A percentile compares a stretch with the other conserved stretches of the same genome.
These are phyloP conservation scores for Neogobius melanostomus DNA, from an alignment of 2,113 vertebrate species.

Conservation along the genomic window DNA sequence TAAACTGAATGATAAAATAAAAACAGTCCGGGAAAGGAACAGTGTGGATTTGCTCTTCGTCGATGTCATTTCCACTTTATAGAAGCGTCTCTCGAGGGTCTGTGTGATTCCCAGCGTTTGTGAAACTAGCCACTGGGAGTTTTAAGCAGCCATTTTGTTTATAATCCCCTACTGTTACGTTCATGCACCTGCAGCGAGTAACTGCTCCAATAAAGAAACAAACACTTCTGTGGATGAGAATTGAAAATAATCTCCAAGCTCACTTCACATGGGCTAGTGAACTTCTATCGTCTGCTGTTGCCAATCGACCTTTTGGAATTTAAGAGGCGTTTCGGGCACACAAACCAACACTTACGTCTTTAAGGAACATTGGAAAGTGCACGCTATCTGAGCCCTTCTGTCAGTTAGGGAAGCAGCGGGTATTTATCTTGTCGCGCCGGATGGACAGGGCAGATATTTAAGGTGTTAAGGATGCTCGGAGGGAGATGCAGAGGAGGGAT, in stretches of 20 bases:
- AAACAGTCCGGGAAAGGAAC: too few relatives aligned
- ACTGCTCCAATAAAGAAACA: conserved; percentile 28
- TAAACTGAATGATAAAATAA: too few relatives aligned
- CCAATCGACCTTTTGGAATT: conserved; percentile 24
- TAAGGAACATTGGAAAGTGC: conserved; percentile 36
- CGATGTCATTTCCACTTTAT: background rate
- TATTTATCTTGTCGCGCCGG: conserved; percentile 62
- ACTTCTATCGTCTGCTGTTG: conserved; percentile 2
- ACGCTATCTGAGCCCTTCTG: conserved; percentile 37
- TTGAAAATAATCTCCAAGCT: conserved; percentile 30
- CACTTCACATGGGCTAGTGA: conserved; percentile 22
- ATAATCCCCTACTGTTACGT: conserved; percentile 12
- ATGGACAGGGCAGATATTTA: conserved; percentile 58
- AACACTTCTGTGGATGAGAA: conserved; percentile 24
- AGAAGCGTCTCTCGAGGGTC: background rate
- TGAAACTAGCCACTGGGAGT: background rate
- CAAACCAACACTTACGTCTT: conserved; percentile 51
- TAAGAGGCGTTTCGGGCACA: conserved; percentile 27
- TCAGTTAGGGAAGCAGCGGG: conserved; percentile 33
- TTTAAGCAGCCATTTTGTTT: background rate
- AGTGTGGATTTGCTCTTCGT: too few relatives aligned
- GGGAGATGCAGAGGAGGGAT: conserved; percentile 14
- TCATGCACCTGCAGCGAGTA: background rate
- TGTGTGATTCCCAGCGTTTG: background rate
- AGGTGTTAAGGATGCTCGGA: conserved; percentile 36